Conservation (phyloP, 1,140 invertebrate genomes). For the Scaptomyza graminum region DNA sequence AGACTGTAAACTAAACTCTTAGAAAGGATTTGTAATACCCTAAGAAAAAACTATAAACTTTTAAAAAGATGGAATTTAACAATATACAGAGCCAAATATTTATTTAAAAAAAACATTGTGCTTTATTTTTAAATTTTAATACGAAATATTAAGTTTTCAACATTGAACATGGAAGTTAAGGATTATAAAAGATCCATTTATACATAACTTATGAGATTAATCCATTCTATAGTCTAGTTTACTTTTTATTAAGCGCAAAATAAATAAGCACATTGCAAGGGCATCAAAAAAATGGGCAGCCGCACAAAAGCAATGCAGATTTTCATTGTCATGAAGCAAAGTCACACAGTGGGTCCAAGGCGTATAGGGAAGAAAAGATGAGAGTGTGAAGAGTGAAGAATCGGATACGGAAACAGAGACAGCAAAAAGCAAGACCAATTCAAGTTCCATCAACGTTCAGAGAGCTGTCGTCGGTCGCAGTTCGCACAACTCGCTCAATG, state of each 20-base stretch:
- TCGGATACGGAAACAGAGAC: slow-evolving; percentile 27
- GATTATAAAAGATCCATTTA: not conserved
- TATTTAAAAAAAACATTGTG: no score
- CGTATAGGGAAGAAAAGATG: slow-evolving; percentile 14
- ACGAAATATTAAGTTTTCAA: not conserved
- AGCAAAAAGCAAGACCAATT: slow-evolving; percentile 60
- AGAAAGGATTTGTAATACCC: slow-evolving; percentile 31
- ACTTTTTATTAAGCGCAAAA: not conserved
- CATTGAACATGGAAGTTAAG: not conserved
- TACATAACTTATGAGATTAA: not conserved
- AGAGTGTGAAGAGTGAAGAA: slow-evolving; percentile 17
- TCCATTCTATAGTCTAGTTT: not conserved
- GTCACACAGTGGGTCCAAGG: slow-evolving; percentile 51
- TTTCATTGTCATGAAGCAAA: slow-evolving; percentile 81
- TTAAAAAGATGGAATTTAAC: not conserved
- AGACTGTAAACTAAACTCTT: slow-evolving; percentile 31
- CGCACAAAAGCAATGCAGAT: slow-evolving; percentile 68
- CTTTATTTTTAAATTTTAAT: not conserved
- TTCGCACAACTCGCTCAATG: slow-evolving; percentile 16
- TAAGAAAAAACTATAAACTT: slow-evolving; percentile 10
- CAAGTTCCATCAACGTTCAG: slow-evolving; percentile 62
- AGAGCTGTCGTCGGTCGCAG: slow-evolving; percentile 51
- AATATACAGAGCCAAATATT: no score
- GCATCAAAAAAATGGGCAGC: slow-evolving; percentile 21
- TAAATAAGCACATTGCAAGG: slow-evolving; percentile 6